Evolutionary conservation across 1,140 invertebrate species (phyloP).

Genomic region (Drosophila kurseongensis): DNA sequence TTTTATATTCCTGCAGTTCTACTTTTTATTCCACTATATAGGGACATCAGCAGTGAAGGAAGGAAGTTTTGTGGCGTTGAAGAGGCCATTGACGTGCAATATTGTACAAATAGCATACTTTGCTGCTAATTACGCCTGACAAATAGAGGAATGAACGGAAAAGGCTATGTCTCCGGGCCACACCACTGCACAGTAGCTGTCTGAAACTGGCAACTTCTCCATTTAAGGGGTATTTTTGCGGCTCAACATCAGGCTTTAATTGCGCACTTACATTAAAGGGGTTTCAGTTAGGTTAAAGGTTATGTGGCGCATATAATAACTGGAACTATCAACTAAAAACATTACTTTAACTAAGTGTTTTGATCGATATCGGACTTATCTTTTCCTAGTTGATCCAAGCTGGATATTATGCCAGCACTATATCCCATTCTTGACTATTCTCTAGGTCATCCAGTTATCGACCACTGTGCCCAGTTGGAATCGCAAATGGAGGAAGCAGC

Average conservation of each 20-base stretch:
- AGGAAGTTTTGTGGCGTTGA: slow-evolving; percentile 17
- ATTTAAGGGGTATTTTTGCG: background rate
- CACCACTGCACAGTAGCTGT: slow-evolving; percentile 3
- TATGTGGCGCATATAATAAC: background rate
- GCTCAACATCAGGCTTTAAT: slow-evolving; percentile 16
- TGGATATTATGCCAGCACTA: background rate
- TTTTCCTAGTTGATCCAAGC: too few species aligned
- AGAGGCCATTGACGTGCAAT: slow-evolving; percentile 26
- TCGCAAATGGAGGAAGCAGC: background rate
- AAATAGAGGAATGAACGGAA: slow-evolving; percentile 21
- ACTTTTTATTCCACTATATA: background rate
- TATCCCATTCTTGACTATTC: too few species aligned
- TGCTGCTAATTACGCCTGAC: slow-evolving; percentile 68
- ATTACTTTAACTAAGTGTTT: too few species aligned
- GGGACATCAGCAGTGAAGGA: background rate
- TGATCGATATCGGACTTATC: too few species aligned
- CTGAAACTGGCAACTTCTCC: slow-evolving; percentile 3
- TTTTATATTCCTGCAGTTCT: too few species aligned
- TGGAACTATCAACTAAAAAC: too few species aligned
- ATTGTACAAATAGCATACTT: slow-evolving; percentile 62
- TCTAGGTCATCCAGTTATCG: background rate
- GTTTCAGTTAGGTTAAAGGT: slow-evolving; percentile 8
- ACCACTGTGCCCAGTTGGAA: slow-evolving; percentile 1
- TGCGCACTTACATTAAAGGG: background rate
- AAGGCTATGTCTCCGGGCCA: background rate